phyloP scores from a whole-genome alignment of 2,113 vertebrate species.

The Apteryx mantelli region DNA sequence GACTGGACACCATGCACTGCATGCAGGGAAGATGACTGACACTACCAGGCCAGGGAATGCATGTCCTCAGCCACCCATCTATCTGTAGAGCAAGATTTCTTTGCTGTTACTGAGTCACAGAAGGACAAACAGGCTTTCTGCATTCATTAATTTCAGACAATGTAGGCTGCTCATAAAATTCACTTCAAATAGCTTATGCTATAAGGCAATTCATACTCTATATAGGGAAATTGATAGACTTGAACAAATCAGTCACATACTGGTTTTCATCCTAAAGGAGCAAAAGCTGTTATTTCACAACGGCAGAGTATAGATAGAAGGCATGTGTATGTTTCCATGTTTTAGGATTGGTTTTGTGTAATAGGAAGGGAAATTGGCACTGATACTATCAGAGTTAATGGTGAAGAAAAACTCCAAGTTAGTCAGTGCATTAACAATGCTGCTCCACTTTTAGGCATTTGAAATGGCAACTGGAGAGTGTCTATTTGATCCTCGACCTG shows the following conservation, averaged over 20 bases:
- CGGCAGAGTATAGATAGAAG: not conserved
- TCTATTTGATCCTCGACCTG: constrained; percentile 84
- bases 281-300: not conserved
- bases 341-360: not conserved
- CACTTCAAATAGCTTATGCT: not conserved
- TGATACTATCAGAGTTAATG: not conserved
- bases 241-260: not conserved
- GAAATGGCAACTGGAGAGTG: constrained; percentile 84
- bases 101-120: not conserved
- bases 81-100: not conserved
- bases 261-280: not conserved
- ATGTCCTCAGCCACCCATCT: not conserved
- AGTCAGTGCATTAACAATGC: not conserved
- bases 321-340: fast-evolving
- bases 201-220: not conserved
- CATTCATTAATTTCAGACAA: not conserved
- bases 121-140: not conserved
- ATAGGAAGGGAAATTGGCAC: not conserved
- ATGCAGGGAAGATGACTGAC: not conserved
- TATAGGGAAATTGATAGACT: not conserved
- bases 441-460: constrained; percentile 79
- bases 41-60: not conserved
- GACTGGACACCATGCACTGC: fast-evolving
- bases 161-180: not conserved
- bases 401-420: not conserved